A percentile compares a stretch with the other conserved stretches of the same genome.
These are phyloP conservation scores for Drosophila parthenogenetica DNA, from an alignment of 2,888 invertebrate species.

Conservation along the genomic window DNA sequence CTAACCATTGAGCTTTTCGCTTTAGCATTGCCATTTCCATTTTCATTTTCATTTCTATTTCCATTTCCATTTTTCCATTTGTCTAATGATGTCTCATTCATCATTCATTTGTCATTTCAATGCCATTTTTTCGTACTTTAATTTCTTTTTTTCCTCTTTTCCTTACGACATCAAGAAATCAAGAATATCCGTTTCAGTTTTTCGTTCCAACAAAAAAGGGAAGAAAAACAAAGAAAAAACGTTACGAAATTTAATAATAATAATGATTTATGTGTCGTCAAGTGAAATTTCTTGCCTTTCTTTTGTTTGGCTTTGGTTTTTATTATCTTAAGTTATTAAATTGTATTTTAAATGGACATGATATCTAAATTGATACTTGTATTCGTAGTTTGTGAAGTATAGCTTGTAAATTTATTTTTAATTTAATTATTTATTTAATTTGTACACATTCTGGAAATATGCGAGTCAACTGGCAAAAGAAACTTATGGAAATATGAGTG, in stretches of 20 bases:
- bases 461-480: slow-evolving; percentile 24
- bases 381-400: slow-evolving; percentile 16
- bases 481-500: background rate
- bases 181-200: slow-evolving; percentile 23
- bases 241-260: slow-evolving; percentile 22
- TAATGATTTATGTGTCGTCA: slow-evolving; percentile 40
- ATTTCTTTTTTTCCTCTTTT: slow-evolving; percentile 16
- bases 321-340: slow-evolving; percentile 25
- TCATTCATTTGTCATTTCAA: slow-evolving; percentile 50
- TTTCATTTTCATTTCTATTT: too few relatives aligned
- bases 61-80: slow-evolving; percentile 31
- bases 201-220: background rate
- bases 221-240: slow-evolving; percentile 2
- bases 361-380: slow-evolving; percentile 1
- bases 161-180: slow-evolving; percentile 21
- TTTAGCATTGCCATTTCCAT: slow-evolving; percentile 23
- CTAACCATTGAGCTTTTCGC: slow-evolving; percentile 33
- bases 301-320: slow-evolving; percentile 43
- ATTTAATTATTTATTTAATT: slow-evolving; percentile 14
- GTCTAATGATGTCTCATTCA: slow-evolving; percentile 52
- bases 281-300: slow-evolving; percentile 24
- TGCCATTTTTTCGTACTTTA: slow-evolving; percentile 28
- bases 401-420: slow-evolving; percentile 39
- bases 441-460: slow-evolving; percentile 22
- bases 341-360: slow-evolving; percentile 8